Percentiles rank a stretch among this genome's conserved stretches.
These are phyloP conservation scores for Trichogramma dendrolimi DNA, from an alignment of 2,888 invertebrate species.

Conservation along the genomic window DNA sequence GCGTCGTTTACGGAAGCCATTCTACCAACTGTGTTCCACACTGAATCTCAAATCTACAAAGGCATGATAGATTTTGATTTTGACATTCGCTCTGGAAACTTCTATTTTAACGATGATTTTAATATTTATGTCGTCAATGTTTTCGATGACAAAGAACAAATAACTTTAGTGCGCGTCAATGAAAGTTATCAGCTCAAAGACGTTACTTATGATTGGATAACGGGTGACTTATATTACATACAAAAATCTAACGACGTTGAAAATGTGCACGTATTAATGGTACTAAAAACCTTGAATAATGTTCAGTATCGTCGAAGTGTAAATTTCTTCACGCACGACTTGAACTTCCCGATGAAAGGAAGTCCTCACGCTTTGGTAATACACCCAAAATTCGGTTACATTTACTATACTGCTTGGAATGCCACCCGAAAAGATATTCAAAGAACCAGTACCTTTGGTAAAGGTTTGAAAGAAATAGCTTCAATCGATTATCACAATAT, in stretches of 20 bases:
- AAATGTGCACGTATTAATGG: constrained; percentile 9
- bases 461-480: background rate
- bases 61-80: constrained; percentile 15
- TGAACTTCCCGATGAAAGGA: constrained; percentile 11
- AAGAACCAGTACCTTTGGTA: constrained; percentile 7
- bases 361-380: constrained; percentile 9
- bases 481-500: too few relatives aligned
- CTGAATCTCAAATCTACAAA: constrained; percentile 1
- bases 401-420: constrained; percentile 8
- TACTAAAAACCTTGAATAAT: background rate
- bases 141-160: background rate
- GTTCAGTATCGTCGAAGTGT: background rate
- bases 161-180: background rate
- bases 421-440: constrained; percentile 8
- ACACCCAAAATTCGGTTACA: constrained; percentile 11
- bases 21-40: constrained; percentile 1
- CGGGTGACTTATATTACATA: constrained; percentile 4
- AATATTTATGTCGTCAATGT: constrained; percentile 10
- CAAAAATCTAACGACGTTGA: constrained; percentile 3
- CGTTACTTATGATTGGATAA: constrained; percentile 10
- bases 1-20: constrained; percentile 6
- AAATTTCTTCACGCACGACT: background rate
- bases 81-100: constrained; percentile 4
- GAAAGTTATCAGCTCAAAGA: constrained; percentile 1
- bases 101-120: constrained; percentile 19